Evolutionary conservation across 2,888 invertebrate species (phyloP), one percentile per base, ranked within the genome.

Genomic region (Willowsia nigromaculata): DNA sequence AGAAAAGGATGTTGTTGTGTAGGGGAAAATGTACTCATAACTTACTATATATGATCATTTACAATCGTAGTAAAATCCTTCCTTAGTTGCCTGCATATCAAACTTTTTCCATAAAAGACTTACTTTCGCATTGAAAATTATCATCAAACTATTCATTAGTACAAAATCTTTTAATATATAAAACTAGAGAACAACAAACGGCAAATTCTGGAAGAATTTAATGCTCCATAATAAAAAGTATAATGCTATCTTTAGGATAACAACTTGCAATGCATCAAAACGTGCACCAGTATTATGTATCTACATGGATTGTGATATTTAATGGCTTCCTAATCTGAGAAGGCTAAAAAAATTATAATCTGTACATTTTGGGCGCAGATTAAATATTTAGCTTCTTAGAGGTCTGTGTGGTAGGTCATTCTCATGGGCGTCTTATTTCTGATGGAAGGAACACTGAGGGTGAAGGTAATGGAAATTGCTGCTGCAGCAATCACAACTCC

Each of bases 401-500:
- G 92, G 90, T 92, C 92, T 91, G 92, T 92, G 90, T 92, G 92
- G 76, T 92, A 92, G 86, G 92, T 92, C 92, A 92, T 92, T 90
- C 92, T 91, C 85, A 92, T 90, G 22, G 92, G 92, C 33, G 90
- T 86, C 85, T 91, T 91, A 84, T 84, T 88, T 88, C 91, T 88
- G 89, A 90, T 88, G 25, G 91, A 90, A 47, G 92, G 91, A 87
- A 90, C 92, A 87, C 91, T 92, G 33, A 92, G 89, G 59, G 92
- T 92, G 90, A 92, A 96, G 93, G 95, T 95, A 93, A 96, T 95
- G 93, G 96, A 94, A 90, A 96, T 95, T 91, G 95, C 95, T 91
- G 96, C 94, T 88, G 95, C 96, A 92, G 96, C 94, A 93, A 96
- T 94, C 92, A 95, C 94, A 93, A 96, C 95, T 91, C 96, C 96